A percentile compares a stretch with the other conserved stretches of the same genome.
phyloP scores from a whole-genome alignment of 1,140 invertebrate genomes.

The Diorhabda carinulata region DNA sequence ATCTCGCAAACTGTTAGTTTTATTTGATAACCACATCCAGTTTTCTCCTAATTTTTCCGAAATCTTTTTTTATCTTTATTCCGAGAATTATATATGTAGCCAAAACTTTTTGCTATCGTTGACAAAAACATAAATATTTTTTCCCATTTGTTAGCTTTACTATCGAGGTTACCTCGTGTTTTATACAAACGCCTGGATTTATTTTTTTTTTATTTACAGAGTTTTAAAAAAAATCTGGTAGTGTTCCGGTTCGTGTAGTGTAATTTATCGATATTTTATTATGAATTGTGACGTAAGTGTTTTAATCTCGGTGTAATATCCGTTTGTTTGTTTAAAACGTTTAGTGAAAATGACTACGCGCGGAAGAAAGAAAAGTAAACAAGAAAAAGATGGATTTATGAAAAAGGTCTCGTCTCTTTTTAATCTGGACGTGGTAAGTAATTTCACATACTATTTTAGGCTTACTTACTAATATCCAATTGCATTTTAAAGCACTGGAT shows the following conservation, averaged over 20 bases:
- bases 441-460: not conserved
- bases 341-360: conserved; percentile 64
- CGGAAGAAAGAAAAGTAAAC: conserved; percentile 65
- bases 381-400: conserved; percentile 73
- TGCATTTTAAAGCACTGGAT: too few relatives aligned
- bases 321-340: not conserved
- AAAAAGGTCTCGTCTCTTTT: conserved; percentile 83
- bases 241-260: not conserved
- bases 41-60: not conserved
- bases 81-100: not conserved
- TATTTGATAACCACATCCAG: not conserved
- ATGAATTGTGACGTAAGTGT: conserved; percentile 19
- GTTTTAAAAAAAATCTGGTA: not conserved
- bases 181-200: not conserved
- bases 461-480: too few relatives aligned
- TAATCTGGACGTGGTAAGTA: conserved; percentile 70
- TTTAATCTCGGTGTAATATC: conserved; percentile 5
- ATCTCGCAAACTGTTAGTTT: too few relatives aligned
- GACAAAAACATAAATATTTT: not conserved
- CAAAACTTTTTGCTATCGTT: not conserved
- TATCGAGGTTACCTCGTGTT: not conserved
- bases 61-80: not conserved
- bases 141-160: not conserved
- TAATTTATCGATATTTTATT: conserved; percentile 9
- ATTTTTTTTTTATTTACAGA: not conserved